phyloP scores from a whole-genome alignment of 2,888 invertebrate genomes.

The Melieria omissa region DNA sequence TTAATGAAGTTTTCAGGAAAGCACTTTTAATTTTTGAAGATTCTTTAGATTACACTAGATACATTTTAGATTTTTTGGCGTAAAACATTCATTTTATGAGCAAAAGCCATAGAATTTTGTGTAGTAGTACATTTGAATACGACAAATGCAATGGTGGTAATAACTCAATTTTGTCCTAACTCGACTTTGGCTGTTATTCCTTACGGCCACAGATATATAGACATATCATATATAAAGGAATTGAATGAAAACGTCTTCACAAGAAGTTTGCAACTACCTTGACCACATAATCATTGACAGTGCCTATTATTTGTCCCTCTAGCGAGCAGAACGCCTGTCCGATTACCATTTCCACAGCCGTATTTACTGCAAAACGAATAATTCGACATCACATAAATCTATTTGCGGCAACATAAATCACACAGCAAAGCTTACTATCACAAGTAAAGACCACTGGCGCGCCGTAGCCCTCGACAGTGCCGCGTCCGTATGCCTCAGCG shows the following conservation, averaged over 20 bases:
- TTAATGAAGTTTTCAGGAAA: no score
- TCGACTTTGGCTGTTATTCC: no score
- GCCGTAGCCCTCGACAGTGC: constrained; percentile 64
- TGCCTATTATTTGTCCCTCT: constrained; percentile 77
- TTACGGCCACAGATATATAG: no score
- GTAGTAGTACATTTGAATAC: no score
- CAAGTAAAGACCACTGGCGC: constrained; percentile 90
- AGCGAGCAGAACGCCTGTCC: constrained; percentile 84
- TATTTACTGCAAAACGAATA: constrained; percentile 75
- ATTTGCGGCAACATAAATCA: constrained; percentile 16
- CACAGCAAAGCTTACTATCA: constrained; percentile 74
- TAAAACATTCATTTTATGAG: no score
- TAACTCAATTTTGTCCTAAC: no score
- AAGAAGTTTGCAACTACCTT: constrained; percentile 55
- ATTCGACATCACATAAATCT: constrained; percentile 1
- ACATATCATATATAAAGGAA: no score
- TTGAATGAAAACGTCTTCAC: not conserved
- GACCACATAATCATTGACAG: constrained; percentile 75
- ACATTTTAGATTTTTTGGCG: no score
- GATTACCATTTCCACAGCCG: constrained; percentile 87
- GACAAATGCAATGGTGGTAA: no score
- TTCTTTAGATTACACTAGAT: no score
- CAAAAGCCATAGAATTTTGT: no score
- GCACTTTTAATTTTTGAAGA: no score
- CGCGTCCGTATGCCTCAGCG: constrained; percentile 54